These are phyloP conservation scores for Ichneumoninae sp. DNA, from an alignment of 2,888 invertebrate genomes.

Conservation along the genomic window DNA sequence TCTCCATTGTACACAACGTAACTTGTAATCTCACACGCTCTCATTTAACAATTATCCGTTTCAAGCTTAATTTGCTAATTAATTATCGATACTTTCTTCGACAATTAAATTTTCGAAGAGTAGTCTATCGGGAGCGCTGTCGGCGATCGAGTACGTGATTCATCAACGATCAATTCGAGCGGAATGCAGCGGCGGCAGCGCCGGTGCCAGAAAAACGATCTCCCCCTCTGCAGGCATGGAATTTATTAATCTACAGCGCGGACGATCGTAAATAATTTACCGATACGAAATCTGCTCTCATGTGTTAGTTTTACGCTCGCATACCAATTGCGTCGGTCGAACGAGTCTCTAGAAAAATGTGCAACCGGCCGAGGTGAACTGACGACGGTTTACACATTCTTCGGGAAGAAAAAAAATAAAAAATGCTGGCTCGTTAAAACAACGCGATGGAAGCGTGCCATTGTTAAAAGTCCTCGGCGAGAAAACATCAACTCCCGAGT, in stretches of 20 bases:
- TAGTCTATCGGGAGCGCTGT: not conserved
- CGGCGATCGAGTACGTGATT: conserved; percentile 41
- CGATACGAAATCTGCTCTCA: conserved; percentile 1
- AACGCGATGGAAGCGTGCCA: not conserved
- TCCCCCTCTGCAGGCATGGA: conserved; percentile 29
- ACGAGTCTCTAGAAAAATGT: conserved; percentile 20
- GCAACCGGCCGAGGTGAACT: too few relatives aligned
- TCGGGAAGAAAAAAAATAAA: not conserved
- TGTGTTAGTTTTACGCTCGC: not conserved
- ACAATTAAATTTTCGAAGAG: not conserved
- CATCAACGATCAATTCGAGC: conserved; percentile 37
- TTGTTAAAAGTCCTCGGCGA: not conserved
- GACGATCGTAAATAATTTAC: conserved; percentile 33
- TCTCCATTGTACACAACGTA: not conserved
- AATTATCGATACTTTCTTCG: not conserved
- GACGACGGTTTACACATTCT: too few relatives aligned
- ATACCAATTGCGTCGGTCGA: conserved; percentile 21
- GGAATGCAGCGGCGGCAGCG: conserved; percentile 38
- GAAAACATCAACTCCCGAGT: not conserved
- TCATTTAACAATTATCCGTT: not conserved
- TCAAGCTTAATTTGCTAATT: not conserved
- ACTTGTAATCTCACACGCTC: not conserved
- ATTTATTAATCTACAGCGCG: conserved; percentile 54
- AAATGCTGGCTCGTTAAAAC: not conserved
- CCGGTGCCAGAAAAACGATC: conserved; percentile 30